Evolutionary conservation across 2,113 vertebrate genomes (phyloP), one percentile per base, ranked within the genome.

Genomic region (Miniopterus natalensis): DNA sequence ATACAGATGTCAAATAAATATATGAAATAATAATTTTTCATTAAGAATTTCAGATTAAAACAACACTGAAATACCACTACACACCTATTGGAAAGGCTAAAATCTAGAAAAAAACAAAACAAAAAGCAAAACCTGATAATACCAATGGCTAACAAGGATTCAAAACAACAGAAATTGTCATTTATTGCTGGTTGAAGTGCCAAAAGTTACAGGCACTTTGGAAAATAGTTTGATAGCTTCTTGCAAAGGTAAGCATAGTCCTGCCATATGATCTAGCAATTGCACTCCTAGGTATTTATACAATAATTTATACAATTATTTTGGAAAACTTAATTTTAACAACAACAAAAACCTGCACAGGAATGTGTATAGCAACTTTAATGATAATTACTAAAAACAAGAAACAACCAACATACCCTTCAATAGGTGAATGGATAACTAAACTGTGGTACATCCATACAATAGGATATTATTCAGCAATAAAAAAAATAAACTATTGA

Each of bases 11-110:
- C 51, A 87, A 93, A 79, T 61, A 93, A 71, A 61, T 29, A 10
- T 71, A 55, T 70, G 31, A 59, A 86, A 86, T 68, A 78, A 61
- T 25, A 20, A 84, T 61, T 87, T 92, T 79, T 87, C 23, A 51
- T 42, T 70, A 59, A 27, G 42, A 42, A 71, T 51, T 71, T 79
- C 15, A 42, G 42, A 61, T 71, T 11, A 61, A 80, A 71, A 71
- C 18, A 77, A 68, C 47, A 87, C 8, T 31, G 53, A 92, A 59
- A 57, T 70, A 40, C 8, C 27, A 61, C 12, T 40, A 86, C 14
- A 78, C 21, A 27, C 6, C 5, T 49, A 86, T 36, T 17, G 5
- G 36, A 40, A 70, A 77, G 51, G 4, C 36, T 36, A 55, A 84
- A 36, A 75, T 51, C 31, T 6, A 63, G 55, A 55, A 29, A 6